Evolutionary conservation across 1,140 invertebrate genomes (phyloP).

Genomic region (Vollenhovia emeryi): DNA sequence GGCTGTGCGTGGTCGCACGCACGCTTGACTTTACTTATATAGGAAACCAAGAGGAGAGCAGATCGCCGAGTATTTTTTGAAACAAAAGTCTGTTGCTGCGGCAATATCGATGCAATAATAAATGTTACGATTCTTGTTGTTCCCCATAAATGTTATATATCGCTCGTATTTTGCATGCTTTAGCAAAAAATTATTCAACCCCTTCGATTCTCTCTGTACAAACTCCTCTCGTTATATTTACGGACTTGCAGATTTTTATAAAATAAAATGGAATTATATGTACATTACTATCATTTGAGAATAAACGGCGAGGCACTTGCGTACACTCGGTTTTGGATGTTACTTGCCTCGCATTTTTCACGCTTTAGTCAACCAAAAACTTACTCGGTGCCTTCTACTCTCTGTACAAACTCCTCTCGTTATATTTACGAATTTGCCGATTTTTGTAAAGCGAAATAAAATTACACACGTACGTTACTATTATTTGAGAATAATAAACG

Average conservation of each 20-base stretch:
- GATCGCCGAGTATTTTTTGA: not conserved
- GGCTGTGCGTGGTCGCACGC: not conserved
- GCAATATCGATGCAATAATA: not conserved
- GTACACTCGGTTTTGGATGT: constrained; percentile 17
- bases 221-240: not conserved
- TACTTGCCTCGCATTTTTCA: too few species aligned
- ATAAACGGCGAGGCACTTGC: not conserved
- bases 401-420: not conserved
- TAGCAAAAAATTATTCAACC: not conserved
- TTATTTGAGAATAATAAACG: not conserved
- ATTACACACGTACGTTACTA: not conserved
- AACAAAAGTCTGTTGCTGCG: constrained; percentile 36
- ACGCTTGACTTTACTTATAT: not conserved
- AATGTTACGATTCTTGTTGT: not conserved
- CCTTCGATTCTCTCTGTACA: not conserved
- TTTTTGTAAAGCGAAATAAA: not conserved
- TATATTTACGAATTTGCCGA: not conserved
- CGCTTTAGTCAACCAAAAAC: too few species aligned
- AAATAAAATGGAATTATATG: not conserved
- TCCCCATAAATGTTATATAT: not conserved
- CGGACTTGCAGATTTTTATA: not conserved
- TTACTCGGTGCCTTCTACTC: too few species aligned
- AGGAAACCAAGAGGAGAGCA: not conserved
- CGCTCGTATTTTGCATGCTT: not conserved
- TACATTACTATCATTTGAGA: not conserved